Evolutionary conservation across 2,113 vertebrate species (phyloP).

Genomic region (Mustelus asterias): DNA sequence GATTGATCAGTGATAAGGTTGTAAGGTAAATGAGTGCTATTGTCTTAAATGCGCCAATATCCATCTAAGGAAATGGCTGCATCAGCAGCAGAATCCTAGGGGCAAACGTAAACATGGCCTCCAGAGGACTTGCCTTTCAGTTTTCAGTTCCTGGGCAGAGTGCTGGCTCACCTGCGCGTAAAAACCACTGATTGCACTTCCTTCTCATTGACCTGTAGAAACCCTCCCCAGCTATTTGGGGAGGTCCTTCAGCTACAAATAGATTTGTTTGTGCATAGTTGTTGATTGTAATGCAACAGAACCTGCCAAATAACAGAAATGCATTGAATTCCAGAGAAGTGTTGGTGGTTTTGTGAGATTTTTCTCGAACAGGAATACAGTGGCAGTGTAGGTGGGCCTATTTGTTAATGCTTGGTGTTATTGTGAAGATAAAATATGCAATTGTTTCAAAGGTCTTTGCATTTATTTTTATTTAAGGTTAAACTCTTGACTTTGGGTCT

Average conservation of each 20-base stretch:
- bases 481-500: not conserved
- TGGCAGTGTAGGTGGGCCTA: not conserved
- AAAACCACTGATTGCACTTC: not conserved
- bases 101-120: not conserved
- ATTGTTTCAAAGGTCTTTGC: not conserved
- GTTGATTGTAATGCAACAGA: not conserved
- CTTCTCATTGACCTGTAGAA: not conserved
- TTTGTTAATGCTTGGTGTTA: not conserved
- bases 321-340: not conserved
- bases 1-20: not conserved
- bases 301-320: not conserved
- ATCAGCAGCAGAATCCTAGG: too few species aligned
- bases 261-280: not conserved
- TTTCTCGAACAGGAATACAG: not conserved
- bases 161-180: not conserved
- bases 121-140: not conserved
- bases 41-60: not conserved
- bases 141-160: not conserved
- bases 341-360: not conserved
- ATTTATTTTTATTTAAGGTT: not conserved
- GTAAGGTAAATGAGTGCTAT: not conserved
- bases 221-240: not conserved
- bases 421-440: not conserved
- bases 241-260: not conserved
- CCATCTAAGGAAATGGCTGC: not conserved